These are phyloP conservation scores for Meloidogyne chitwoodi DNA, from an alignment of 1,140 invertebrate genomes.

Conservation along the genomic window DNA sequence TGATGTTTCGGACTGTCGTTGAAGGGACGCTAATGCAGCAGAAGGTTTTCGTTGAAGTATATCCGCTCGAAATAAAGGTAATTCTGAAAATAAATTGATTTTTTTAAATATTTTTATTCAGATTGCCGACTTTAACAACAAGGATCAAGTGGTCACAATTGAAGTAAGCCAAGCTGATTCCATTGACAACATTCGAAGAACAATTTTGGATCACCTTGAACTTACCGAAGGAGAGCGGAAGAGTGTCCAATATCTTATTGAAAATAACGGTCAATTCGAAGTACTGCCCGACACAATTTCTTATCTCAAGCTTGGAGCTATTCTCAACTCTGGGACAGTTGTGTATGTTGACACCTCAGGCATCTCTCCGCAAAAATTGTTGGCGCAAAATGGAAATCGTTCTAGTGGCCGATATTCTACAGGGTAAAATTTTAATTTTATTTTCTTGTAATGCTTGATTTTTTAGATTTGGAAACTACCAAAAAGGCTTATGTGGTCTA, in stretches of 20 bases:
- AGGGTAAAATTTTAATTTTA: neutral
- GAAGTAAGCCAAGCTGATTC: constrained; percentile 25
- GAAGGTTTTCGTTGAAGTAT: constrained; percentile 39
- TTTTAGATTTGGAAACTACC: neutral
- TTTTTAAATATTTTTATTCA: constrained; percentile 12
- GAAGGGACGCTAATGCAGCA: constrained; percentile 34
- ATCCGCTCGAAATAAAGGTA: constrained; percentile 45
- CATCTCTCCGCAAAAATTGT: neutral
- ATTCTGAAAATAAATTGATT: neutral
- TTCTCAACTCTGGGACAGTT: neutral
- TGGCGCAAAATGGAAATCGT: neutral
- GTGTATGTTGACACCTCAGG: constrained; percentile 16
- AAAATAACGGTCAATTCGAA: constrained; percentile 27
- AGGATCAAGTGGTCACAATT: constrained; percentile 9
- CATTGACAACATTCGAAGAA: constrained; percentile 29
- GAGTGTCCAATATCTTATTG: constrained; percentile 29
- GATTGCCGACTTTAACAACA: constrained; percentile 29
- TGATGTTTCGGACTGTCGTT: constrained; percentile 40
- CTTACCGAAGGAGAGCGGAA: constrained; percentile 16
- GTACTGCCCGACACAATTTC: neutral
- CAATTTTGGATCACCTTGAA: constrained; percentile 21
- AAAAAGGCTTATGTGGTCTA: constrained; percentile 46
- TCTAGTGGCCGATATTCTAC: neutral
- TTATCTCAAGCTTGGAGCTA: neutral
- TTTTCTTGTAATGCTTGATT: neutral